Conservation (phyloP, 2,888 invertebrate species). For the Caenorhabditis sp. region DNA sequence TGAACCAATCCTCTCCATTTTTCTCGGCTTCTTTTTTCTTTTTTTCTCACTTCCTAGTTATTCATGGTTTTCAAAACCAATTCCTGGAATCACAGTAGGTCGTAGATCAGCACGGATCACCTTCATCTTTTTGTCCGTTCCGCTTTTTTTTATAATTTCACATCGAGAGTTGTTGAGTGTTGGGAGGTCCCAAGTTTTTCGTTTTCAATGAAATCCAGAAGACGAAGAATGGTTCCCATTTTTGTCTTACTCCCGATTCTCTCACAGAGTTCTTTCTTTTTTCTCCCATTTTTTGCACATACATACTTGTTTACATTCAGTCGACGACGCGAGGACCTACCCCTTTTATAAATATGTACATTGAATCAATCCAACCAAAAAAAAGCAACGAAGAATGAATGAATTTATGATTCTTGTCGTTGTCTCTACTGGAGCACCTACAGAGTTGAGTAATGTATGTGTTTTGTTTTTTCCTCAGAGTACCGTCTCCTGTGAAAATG, state of each 20-base stretch:
- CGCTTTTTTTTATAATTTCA: conserved; percentile 10
- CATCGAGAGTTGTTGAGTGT: conserved; percentile 1
- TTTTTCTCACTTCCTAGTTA: conserved; percentile 33
- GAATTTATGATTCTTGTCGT: conserved; percentile 44
- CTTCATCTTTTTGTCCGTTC: not conserved
- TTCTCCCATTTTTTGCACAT: conserved; percentile 17
- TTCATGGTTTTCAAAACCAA: conserved; percentile 40
- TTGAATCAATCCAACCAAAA: conserved; percentile 57
- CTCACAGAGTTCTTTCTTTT: conserved; percentile 20
- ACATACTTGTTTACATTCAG: conserved; percentile 47
- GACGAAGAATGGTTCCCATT: conserved; percentile 14
- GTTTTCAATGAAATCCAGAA: conserved; percentile 14
- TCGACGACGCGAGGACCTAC: conserved; percentile 7
- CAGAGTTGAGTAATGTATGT: conserved; percentile 19
- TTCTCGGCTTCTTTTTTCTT: conserved; percentile 19
- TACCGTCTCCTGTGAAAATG: not conserved
- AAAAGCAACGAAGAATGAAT: conserved; percentile 51
- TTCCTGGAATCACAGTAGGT: conserved; percentile 35
- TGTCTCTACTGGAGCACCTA: not conserved
- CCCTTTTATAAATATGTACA: conserved; percentile 59
- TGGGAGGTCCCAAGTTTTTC: not conserved
- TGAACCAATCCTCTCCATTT: conserved; percentile 1
- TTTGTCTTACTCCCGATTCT: not conserved
- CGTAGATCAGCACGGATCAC: conserved; percentile 22
- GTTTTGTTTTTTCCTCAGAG: conserved; percentile 1